These are phyloP conservation scores for Hestina assimilis DNA, from an alignment of 1,140 invertebrate genomes.

Conservation along the genomic window DNA sequence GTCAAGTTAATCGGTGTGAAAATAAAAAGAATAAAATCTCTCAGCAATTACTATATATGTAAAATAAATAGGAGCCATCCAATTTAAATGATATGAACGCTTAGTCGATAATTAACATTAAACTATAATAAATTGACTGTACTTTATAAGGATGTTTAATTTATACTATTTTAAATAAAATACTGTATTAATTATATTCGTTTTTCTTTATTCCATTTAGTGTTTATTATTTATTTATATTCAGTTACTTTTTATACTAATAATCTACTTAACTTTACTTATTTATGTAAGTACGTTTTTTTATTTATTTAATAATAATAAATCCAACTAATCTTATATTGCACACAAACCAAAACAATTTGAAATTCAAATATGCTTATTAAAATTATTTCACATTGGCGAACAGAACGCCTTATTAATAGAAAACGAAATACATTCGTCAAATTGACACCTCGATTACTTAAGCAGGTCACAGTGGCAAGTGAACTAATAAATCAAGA, in stretches of 20 bases:
- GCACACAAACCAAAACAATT: too few relatives aligned
- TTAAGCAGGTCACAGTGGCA: conserved; percentile 36
- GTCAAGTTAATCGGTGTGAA: conserved; percentile 46
- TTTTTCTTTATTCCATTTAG: too few relatives aligned
- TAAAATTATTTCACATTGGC: not conserved
- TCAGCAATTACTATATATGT: conserved; percentile 48
- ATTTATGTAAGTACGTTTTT: too few relatives aligned
- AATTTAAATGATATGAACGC: conserved; percentile 36
- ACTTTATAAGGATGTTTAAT: not conserved
- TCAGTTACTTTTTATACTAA: too few relatives aligned
- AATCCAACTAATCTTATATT: too few relatives aligned
- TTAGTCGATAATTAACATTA: conserved; percentile 44
- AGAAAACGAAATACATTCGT: not conserved
- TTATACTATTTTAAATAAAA: too few relatives aligned
- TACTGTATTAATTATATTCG: too few relatives aligned
- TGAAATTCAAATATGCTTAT: too few relatives aligned
- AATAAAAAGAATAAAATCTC: conserved; percentile 43
- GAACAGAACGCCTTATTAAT: not conserved
- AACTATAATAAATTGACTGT: conserved; percentile 31
- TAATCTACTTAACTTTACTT: too few relatives aligned
- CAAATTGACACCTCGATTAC: conserved; percentile 14
- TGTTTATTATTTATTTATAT: too few relatives aligned
- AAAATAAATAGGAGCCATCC: conserved; percentile 37
- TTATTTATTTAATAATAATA: not conserved
- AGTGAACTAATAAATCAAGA: conserved; percentile 38